A percentile compares a stretch with the other conserved stretches of the same genome.
phyloP scores from a whole-genome alignment of 2,113 vertebrate species.

The Pelodiscus sinensis region DNA sequence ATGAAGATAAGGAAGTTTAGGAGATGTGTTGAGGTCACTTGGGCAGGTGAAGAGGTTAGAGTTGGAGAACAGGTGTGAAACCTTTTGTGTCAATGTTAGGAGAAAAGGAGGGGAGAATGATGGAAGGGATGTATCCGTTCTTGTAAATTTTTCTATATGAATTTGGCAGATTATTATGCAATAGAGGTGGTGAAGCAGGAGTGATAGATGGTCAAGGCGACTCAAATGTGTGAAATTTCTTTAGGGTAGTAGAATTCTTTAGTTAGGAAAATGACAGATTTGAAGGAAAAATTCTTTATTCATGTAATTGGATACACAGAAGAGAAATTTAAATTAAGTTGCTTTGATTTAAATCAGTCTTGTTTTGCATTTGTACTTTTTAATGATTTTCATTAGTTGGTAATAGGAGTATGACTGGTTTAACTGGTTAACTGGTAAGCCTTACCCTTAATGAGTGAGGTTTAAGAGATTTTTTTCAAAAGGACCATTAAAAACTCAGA shows the following conservation, averaged over 20 bases:
- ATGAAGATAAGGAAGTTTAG: background rate
- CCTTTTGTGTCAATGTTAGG: background rate
- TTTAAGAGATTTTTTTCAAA: too few species aligned
- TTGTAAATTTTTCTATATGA: background rate
- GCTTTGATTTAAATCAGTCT: background rate
- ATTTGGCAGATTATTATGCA: background rate
- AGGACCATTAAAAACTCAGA: too few species aligned
- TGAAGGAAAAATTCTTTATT: background rate
- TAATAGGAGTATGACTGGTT: too few species aligned
- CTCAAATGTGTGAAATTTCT: background rate
- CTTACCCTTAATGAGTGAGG: too few species aligned
- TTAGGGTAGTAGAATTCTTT: rapidly evolving
- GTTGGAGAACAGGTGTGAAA: background rate
- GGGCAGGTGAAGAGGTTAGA: background rate
- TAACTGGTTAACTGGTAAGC: too few species aligned
- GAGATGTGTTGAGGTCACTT: background rate
- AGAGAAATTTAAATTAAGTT: background rate
- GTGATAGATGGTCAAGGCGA: background rate
- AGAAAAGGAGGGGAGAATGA: background rate
- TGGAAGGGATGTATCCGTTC: background rate
- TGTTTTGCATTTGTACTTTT: background rate
- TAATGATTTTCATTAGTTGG: background rate
- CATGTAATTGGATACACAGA: background rate
- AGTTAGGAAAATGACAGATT: background rate
- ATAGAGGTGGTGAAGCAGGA: background rate